A percentile compares a stretch with the other conserved stretches of the same genome.
Evolutionary conservation across 2,113 vertebrate species (phyloP).

Genomic region (Tylochromis polylepis): DNA sequence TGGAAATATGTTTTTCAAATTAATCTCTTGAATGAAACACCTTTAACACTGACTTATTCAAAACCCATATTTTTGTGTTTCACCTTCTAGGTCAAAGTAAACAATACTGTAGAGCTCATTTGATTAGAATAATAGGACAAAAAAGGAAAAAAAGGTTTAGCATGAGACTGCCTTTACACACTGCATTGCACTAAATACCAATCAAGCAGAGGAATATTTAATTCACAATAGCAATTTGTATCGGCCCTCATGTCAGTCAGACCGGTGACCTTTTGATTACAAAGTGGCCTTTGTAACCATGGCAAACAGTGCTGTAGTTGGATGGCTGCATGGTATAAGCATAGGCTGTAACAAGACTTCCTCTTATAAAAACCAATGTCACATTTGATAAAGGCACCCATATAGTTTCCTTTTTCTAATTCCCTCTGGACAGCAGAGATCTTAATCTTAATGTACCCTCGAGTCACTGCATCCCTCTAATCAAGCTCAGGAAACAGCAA

Average conservation of each 20-base stretch:
- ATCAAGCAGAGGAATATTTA: not conserved
- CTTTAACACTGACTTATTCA: not conserved
- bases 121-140: not conserved
- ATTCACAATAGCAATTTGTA: not conserved
- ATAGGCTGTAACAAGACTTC: conserved; percentile 22
- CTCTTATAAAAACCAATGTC: conserved; percentile 18
- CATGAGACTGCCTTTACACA: not conserved
- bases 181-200: not conserved
- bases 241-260: not conserved
- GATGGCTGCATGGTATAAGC: not conserved
- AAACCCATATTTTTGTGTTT: not conserved
- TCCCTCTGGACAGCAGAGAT: conserved; percentile 40
- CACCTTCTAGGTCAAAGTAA: accelerated
- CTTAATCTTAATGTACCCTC: conserved; percentile 53
- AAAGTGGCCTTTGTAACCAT: not conserved
- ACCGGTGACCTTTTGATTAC: not conserved
- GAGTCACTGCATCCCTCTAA: conserved; percentile 53
- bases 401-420: conserved; percentile 41
- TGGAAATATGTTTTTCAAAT: not conserved
- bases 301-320: not conserved
- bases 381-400: conserved; percentile 46
- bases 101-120: not conserved
- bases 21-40: not conserved
- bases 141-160: not conserved
- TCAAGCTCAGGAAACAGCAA: conserved; percentile 59